Conservation (phyloP, 2,888 invertebrate genomes). For the Scaptomyza parva region DNA sequence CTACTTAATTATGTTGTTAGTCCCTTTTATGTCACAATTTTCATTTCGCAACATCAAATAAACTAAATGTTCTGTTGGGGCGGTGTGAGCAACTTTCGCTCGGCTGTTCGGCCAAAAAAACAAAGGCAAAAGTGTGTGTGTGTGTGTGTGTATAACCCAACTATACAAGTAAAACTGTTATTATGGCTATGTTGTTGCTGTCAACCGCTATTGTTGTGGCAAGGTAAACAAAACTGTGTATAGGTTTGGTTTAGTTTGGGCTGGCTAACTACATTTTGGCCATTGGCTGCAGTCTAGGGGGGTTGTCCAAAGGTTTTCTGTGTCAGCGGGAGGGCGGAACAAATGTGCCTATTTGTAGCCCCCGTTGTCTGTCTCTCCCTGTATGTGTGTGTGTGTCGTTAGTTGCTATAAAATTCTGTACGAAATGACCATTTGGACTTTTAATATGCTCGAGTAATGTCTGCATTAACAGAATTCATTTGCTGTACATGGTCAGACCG, state of each 20-base stretch:
- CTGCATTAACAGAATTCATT: conserved; percentile 83
- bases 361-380: conserved; percentile 33
- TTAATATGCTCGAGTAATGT: conserved; percentile 82
- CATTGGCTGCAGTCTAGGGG: conserved; percentile 64
- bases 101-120: conserved; percentile 8
- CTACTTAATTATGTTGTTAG: conserved; percentile 80
- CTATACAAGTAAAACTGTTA: conserved; percentile 16
- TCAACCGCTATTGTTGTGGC: conserved; percentile 79
- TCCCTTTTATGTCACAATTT: conserved; percentile 81
- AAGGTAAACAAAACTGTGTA: conserved; percentile 79
- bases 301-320: conserved; percentile 33
- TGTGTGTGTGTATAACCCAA: not conserved
- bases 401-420: conserved; percentile 78
- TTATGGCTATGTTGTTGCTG: conserved; percentile 44
- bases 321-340: conserved; percentile 51
- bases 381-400: conserved; percentile 38
- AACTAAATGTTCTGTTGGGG: conserved; percentile 67
- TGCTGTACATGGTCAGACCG: conserved; percentile 60
- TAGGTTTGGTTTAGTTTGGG: conserved; percentile 33
- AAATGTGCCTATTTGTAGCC: conserved; percentile 77
- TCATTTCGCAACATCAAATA: conserved; percentile 79
- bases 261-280: conserved; percentile 67
- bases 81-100: conserved; percentile 23
- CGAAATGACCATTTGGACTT: conserved; percentile 81
- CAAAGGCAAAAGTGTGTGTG: conserved; percentile 7